Conservation (phyloP, 1,140 invertebrate species). For the Drosophila kurseongensis region DNA sequence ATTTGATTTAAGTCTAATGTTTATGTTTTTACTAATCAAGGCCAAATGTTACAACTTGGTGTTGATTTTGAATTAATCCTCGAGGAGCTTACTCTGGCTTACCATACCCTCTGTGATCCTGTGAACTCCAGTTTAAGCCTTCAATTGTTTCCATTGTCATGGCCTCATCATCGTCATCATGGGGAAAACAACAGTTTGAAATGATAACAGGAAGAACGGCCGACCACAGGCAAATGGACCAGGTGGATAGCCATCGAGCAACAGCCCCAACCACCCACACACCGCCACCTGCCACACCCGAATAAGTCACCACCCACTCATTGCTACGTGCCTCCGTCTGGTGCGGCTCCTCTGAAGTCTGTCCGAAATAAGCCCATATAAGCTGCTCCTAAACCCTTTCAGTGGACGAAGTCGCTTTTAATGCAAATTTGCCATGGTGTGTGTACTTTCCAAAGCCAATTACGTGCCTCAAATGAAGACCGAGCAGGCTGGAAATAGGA, state of each 20-base stretch:
- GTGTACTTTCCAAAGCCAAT: conserved; percentile 76
- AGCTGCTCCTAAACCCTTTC: conserved; percentile 75
- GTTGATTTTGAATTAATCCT: conserved; percentile 30
- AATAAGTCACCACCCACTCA: conserved; percentile 30
- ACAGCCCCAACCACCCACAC: background rate
- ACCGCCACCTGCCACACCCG: conserved; percentile 11
- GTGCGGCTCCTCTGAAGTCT: conserved; percentile 42
- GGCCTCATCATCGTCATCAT: conserved; percentile 25
- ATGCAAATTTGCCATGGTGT: conserved; percentile 70
- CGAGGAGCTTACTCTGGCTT: background rate
- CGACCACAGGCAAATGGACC: conserved; percentile 23
- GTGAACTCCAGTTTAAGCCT: conserved; percentile 20
- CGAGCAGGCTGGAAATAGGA: conserved; percentile 32
- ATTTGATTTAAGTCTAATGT: too few species aligned
- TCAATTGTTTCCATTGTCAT: conserved; percentile 31
- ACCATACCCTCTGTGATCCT: conserved; percentile 4
- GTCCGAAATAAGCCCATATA: conserved; percentile 72
- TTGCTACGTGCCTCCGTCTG: conserved; percentile 57
- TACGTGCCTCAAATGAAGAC: conserved; percentile 68
- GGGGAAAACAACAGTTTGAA: conserved; percentile 46
- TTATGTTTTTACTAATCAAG: too few species aligned
- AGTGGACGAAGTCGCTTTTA: conserved; percentile 61
- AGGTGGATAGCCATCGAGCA: background rate
- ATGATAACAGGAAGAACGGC: conserved; percentile 52
- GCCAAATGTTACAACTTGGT: conserved; percentile 1